Evolutionary conservation across 2,888 invertebrate genomes (phyloP).

Genomic region (Hanleya hanleyi): DNA sequence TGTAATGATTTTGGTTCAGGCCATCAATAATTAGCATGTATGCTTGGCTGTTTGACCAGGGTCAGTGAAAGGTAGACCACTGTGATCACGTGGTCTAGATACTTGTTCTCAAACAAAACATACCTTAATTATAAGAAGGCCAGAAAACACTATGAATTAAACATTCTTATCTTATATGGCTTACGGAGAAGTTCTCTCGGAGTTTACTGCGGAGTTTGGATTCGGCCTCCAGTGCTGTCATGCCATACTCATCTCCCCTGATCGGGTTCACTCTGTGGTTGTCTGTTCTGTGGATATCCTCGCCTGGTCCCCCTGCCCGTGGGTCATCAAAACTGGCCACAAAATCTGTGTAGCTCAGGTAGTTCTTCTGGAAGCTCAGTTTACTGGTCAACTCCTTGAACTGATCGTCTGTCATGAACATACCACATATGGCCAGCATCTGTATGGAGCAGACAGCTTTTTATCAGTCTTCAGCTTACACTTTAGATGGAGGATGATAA

Average conservation of each 20-base stretch:
- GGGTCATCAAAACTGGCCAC: constrained; percentile 64
- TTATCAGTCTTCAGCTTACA: no score
- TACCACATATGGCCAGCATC: constrained; percentile 61
- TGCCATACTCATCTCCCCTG: constrained; percentile 66
- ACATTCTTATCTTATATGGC: no score
- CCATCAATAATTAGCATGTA: no score
- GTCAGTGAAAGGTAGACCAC: no score
- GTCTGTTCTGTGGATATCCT: constrained; percentile 35
- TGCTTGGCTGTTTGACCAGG: no score
- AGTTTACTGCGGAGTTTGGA: constrained; percentile 61
- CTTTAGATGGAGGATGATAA: no score
- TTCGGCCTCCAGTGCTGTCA: constrained; percentile 65
- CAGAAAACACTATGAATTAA: no score
- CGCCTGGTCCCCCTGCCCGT: constrained; percentile 44
- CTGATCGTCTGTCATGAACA: constrained; percentile 63
- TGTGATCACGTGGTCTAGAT: no score
- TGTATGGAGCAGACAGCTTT: no score
- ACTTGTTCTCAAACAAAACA: no score
- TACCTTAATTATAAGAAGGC: no score
- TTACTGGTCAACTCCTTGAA: constrained; percentile 59
- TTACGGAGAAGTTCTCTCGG: constrained; percentile 69
- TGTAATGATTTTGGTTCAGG: no score
- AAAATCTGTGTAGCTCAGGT: constrained; percentile 68
- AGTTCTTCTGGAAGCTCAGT: constrained; percentile 57
- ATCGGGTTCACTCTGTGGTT: constrained; percentile 69